phyloP scores from a whole-genome alignment of 2,888 invertebrate genomes.

The Drosophila stalkeri region DNA sequence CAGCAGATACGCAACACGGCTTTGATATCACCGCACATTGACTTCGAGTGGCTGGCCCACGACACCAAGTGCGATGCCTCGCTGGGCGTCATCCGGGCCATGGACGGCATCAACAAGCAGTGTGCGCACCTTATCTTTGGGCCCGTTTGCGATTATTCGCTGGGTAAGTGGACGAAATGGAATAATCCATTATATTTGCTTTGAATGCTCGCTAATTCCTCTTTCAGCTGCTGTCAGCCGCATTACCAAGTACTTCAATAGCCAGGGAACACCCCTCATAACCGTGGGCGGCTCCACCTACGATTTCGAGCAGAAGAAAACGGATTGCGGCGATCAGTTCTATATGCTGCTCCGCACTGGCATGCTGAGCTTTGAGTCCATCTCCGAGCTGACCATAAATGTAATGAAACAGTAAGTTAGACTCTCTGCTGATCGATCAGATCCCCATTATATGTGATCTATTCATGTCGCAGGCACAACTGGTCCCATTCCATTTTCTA shows the following conservation, averaged over 20 bases:
- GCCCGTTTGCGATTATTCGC: conserved; percentile 92
- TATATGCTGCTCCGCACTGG: conserved; percentile 92
- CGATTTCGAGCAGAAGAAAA: conserved; percentile 91
- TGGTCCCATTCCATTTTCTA: conserved; percentile 91
- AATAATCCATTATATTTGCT: background rate
- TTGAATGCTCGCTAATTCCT: background rate
- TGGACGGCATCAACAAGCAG: conserved; percentile 89
- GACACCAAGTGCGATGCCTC: conserved; percentile 92
- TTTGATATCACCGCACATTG: conserved; percentile 87
- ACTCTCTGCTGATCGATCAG: no score
- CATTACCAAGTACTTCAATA: conserved; percentile 91
- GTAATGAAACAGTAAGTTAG: conserved; percentile 89
- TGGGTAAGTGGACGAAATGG: conserved; percentile 86
- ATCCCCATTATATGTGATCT: background rate
- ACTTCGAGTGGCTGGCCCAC: conserved; percentile 87
- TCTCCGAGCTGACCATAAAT: conserved; percentile 89
- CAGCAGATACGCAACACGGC: conserved; percentile 86
- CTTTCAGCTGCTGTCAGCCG: conserved; percentile 92
- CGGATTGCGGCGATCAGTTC: conserved; percentile 90
- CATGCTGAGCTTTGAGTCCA: conserved; percentile 89
- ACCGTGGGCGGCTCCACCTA: conserved; percentile 93
- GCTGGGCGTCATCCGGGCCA: conserved; percentile 89
- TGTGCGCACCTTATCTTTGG: conserved; percentile 93
- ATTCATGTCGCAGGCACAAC: conserved; percentile 86
- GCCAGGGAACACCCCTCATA: conserved; percentile 90